Evolutionary conservation across 37 sponge, comb jelly and placozoan genomes (phyloP), one percentile per base, ranked within the genome.

Genomic region (Chondrosia reniformis): DNA sequence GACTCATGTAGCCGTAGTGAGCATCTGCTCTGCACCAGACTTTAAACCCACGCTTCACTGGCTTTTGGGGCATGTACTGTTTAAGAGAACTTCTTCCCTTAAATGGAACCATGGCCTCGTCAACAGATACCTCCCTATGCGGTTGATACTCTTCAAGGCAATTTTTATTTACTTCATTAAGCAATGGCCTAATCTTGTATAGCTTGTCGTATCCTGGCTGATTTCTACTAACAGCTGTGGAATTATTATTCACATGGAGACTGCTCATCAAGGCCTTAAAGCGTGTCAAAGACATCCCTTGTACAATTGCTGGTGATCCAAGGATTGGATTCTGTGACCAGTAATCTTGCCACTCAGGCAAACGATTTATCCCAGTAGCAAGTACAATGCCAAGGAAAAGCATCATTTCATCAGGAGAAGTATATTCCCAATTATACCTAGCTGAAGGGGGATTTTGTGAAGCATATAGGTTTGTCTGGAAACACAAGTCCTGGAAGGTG

Each of bases 351-450:
- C 69, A 22, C n/a, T 61, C 34, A 30, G 78, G 78, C 5, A 78
- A 58, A 30, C 45, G 66, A n/a, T 72, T 79, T 24, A 84, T 54
- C 8, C 84, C 79, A 73, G 78, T 84, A 19, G 30, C 30, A 4
- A 74, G 17, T 9, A 37, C 55, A 8, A 75, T 49, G 33, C 76
- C 76, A 25, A 75, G 12, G 25, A 75, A 55, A 2, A 33, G 19
- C 33, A 54, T n/a, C 76, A 75, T 75, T 55, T 75, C 76, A 25
- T 75, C 76, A 27, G 30, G 55, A 46, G 25, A 54, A 1, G 32
- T 1, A 13, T 75, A 0, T 10, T 45, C 34, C 76, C 76, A 75
- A n/a, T n/a, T n/a, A n/a, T n/a, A n/a, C n/a, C n/a, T n/a, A 33
- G 76, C 1, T 45, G 43, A 7, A 22, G 72, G 39, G 10, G 44